Conservation (phyloP, 2,797 vertebrate genomes). For the Enteromius trimaculatus region DNA sequence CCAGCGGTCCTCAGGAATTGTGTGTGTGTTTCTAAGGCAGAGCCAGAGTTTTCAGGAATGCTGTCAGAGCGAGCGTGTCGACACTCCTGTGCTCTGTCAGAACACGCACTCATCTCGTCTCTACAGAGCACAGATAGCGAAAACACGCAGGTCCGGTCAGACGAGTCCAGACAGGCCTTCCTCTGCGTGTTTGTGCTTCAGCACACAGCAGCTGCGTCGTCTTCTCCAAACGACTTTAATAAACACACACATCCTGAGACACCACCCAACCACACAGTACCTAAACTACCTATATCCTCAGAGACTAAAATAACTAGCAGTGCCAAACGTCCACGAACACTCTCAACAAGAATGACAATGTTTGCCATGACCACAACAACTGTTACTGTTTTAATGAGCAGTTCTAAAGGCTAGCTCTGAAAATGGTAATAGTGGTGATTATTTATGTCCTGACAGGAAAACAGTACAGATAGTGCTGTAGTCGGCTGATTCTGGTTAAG, state of each 20-base stretch:
- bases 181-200: not conserved
- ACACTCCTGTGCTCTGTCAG: not conserved
- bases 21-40: not conserved
- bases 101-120: not conserved
- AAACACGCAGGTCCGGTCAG: slow-evolving; percentile 37
- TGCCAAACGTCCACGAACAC: too few species aligned
- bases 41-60: slow-evolving; percentile 4
- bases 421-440: too few species aligned
- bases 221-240: not conserved
- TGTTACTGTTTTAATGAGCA: too few species aligned
- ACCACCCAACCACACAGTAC: not conserved
- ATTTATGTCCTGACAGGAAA: too few species aligned
- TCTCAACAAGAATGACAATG: not conserved
- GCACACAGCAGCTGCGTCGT: slow-evolving; percentile 15
- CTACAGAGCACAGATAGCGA: not conserved
- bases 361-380: not conserved
- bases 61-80: not conserved
- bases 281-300: not conserved
- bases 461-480: too few species aligned
- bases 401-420: too few species aligned
- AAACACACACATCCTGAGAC: not conserved
- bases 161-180: slow-evolving; percentile 45
- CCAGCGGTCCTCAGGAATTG: not conserved
- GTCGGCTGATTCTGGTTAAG: too few species aligned
- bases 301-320: not conserved